Evolutionary conservation across 1,140 invertebrate species (phyloP).

Genomic region (Drosophila baimaii): DNA sequence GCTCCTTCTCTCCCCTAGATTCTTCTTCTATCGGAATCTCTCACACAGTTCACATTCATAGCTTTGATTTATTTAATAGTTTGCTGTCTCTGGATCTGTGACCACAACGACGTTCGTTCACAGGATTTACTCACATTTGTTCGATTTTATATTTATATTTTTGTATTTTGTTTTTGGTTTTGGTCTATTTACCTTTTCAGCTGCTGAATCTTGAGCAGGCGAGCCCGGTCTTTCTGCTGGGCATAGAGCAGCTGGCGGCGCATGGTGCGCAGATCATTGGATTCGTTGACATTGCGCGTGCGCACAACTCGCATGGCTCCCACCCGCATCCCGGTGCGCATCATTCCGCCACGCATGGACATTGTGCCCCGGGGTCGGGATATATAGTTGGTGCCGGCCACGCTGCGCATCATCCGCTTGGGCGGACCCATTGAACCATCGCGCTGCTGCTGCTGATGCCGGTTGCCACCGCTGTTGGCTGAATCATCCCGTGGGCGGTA

Average conservation of each 20-base stretch:
- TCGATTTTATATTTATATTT: constrained; percentile 18
- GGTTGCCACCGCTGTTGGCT: constrained; percentile 44
- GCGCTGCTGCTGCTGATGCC: constrained; percentile 75
- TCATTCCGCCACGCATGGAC: constrained; percentile 68
- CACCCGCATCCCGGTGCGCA: constrained; percentile 70
- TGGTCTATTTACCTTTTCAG: constrained; percentile 82
- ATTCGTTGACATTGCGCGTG: constrained; percentile 59
- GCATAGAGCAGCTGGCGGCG: constrained; percentile 79
- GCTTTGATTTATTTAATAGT: constrained; percentile 13
- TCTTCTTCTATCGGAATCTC: constrained; percentile 25
- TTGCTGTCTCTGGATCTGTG: constrained; percentile 6
- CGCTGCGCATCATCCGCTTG: constrained; percentile 74
- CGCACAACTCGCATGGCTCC: constrained; percentile 76
- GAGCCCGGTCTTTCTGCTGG: constrained; percentile 80
- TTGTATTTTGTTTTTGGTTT: constrained; percentile 1
- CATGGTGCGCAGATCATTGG: constrained; percentile 80
- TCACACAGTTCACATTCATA: constrained; percentile 18
- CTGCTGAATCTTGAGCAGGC: constrained; percentile 80
- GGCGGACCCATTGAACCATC: constrained; percentile 80
- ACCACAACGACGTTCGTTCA: constrained; percentile 2
- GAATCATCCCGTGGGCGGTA: constrained; percentile 72
- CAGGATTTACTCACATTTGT: constrained; percentile 31
- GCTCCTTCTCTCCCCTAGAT: constrained; percentile 18
- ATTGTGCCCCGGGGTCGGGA: constrained; percentile 66
- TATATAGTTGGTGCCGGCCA: constrained; percentile 76